Evolutionary conservation across 2,113 vertebrate genomes (phyloP), one percentile per base, ranked within the genome.

Genomic region (Scatophagus argus): DNA sequence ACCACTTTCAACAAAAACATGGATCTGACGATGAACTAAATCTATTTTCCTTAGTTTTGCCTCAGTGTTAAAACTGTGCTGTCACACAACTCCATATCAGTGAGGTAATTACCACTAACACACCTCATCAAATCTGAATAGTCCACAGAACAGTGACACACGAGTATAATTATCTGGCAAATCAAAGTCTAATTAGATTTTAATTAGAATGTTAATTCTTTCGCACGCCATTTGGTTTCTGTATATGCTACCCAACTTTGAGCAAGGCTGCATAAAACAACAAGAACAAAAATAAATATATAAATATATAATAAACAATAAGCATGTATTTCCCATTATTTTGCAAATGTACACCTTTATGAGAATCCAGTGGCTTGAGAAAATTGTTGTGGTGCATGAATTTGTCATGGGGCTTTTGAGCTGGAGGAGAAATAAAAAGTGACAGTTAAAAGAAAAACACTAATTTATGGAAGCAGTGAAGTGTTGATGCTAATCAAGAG

Each of bases 121-220:
- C 88, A 91, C 88, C 89, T 91, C 91, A 93, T 93, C 89, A 93
- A 92, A 90, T 81, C 80, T 34, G 77, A 89, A 89, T 79, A 86
- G 85, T 85, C 80, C 80, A 74, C 86, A 88, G 85, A 92, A 89
- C 83, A 75, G 77, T 79, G 52, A 84, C 90, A 89, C 90, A 81
- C 86, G 52, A 79, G 80, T 84, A 88, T 89, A 91, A 93, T 93
- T 93, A 91, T 84, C 85, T 84, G 81, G 84, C 88, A 83, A 92
- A 91, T 92, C 88, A 91, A 84, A 91, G 75, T 87, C 77, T 90
- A 93, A 93, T 89, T 85, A 80, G 85, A 74, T 91, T 92, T 91
- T 91, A 92, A 93, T 93, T 91, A 86, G 69, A 88, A 93, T 92
- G 89, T 93, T 92, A 93, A 93, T 94, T 92, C 79, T 61, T 86